Base-by-base conservation (phyloP, 2,113 vertebrate species). In the Amphilophus citrinellus region DNA sequence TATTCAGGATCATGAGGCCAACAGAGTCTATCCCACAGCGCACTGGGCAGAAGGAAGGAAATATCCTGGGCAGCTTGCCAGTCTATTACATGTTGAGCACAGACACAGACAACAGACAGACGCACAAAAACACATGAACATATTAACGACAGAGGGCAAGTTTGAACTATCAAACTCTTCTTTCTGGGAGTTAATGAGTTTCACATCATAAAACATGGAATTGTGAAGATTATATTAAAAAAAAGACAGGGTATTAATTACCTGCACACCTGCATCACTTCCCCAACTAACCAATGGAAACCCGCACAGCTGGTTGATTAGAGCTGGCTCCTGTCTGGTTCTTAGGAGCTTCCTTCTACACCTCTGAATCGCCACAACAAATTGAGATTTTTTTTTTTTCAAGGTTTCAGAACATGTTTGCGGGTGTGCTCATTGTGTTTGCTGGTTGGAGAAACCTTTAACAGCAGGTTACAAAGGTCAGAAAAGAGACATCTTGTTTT, bases 31-130 rank as follows among this genome's bases (percentile, higher is more conserved):
- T 87, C 83, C 82, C 85, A 85, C 60, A 47, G 65, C 22, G 61
- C 80, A 78, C 77, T 57, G 77, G 30, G 50, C 59, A 58, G 53
- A 65, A 77, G 50, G 71, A 63, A 76, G 61, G 59, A 62, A 68
- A 76, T 50, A 79, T 77, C 66, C 77, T 20, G 75, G 85, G 87
- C 79, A 66, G 27, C 57, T 17, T 87, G 85, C 77, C 89, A 87
- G 65, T 73, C 10, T 37, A 27, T 76, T 4, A 2, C 56, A 82
- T 79, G 60, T 66, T 76, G 68, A 85, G 24, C 86, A 80, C 75
- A 85, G 42, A 61, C 39, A 57, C 61, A 80, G 76, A 82, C 44
- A 32, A 24, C 35, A 82, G 32, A 68, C 27, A 77, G 47, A 75
- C 22, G 39, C 57, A 59, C 73, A 35, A 61, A 75, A 60, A 77